Evolutionary conservation across 1,140 invertebrate genomes (phyloP).

Genomic region (Zaprionus ornatus): DNA sequence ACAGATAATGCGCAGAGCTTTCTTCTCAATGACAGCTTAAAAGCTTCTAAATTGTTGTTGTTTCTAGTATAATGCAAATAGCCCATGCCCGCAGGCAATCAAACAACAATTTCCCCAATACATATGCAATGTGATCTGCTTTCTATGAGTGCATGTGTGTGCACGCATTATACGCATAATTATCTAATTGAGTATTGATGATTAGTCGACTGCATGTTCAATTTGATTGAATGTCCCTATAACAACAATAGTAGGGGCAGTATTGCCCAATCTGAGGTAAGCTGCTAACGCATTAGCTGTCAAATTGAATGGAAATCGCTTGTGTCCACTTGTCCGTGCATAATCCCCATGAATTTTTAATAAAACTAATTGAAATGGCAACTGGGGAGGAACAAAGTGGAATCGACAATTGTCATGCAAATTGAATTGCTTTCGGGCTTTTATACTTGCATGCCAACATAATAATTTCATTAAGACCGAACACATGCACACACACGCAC

Average conservation of each 20-base stretch:
- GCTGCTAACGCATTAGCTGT: slow-evolving; percentile 37
- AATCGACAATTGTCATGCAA: slow-evolving; percentile 63
- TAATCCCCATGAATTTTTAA: slow-evolving; percentile 66
- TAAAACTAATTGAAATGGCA: slow-evolving; percentile 75
- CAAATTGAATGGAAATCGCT: slow-evolving; percentile 58
- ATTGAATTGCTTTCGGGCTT: slow-evolving; percentile 40
- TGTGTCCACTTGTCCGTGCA: slow-evolving; percentile 28
- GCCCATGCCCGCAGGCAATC: slow-evolving; percentile 24
- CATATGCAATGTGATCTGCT: slow-evolving; percentile 1
- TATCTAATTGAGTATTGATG: slow-evolving; percentile 78
- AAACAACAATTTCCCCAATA: slow-evolving; percentile 23
- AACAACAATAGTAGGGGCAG: not conserved
- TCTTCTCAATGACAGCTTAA: slow-evolving; percentile 17
- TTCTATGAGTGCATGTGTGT: not conserved
- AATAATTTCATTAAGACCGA: slow-evolving; percentile 27
- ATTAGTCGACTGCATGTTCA: slow-evolving; percentile 51
- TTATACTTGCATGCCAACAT: not conserved
- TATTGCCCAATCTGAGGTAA: slow-evolving; percentile 6
- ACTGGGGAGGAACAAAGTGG: slow-evolving; percentile 20
- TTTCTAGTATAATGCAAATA: slow-evolving; percentile 10
- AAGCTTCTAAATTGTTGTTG: slow-evolving; percentile 41
- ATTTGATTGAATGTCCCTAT: slow-evolving; percentile 64
- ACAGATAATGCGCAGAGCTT: slow-evolving; percentile 12
- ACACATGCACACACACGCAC: not conserved
- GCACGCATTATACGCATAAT: slow-evolving; percentile 56